A percentile compares a stretch with the other conserved stretches of the same genome.
These are phyloP conservation scores for Meles meles DNA, from an alignment of 2,113 vertebrate species.

Conservation along the genomic window DNA sequence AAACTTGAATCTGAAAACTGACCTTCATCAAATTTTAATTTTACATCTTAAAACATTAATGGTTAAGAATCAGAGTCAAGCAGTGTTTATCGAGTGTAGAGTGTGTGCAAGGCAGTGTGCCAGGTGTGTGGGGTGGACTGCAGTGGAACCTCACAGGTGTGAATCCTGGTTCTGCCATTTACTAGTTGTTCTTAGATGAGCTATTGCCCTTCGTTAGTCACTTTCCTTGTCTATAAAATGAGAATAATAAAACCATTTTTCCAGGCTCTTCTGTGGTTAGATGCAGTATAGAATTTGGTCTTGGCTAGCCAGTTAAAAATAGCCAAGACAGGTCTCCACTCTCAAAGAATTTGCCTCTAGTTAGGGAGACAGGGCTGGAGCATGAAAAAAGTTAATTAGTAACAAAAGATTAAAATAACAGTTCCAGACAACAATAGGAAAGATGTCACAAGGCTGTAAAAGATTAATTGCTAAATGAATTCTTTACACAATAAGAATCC, in stretches of 20 bases:
- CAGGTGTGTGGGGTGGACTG: background rate
- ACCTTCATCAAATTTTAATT: conserved; percentile 39
- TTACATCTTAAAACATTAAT: background rate
- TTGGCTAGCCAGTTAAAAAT: conserved; percentile 37
- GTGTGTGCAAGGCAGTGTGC: rapidly evolving
- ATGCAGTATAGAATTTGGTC: background rate
- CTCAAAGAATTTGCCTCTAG: conserved; percentile 16
- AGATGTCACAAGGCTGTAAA: conserved; percentile 27
- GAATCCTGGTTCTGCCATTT: background rate
- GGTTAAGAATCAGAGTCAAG: background rate
- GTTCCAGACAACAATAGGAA: conserved; percentile 58
- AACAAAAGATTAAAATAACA: conserved; percentile 71
- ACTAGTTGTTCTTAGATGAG: background rate
- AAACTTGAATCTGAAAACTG: conserved; percentile 47
- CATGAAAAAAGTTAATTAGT: conserved; percentile 62
- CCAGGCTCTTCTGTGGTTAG: background rate
- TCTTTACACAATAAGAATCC: conserved; percentile 46
- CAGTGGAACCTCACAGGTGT: rapidly evolving
- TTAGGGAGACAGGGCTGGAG: conserved; percentile 54
- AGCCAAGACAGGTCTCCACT: background rate
- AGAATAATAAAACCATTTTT: background rate
- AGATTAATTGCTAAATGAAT: conserved; percentile 62
- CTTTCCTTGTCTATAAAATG: background rate
- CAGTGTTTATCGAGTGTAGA: background rate
- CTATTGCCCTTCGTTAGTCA: background rate